Base-by-base conservation (phyloP, 2,888 invertebrate species). In the Sturmia bella region DNA sequence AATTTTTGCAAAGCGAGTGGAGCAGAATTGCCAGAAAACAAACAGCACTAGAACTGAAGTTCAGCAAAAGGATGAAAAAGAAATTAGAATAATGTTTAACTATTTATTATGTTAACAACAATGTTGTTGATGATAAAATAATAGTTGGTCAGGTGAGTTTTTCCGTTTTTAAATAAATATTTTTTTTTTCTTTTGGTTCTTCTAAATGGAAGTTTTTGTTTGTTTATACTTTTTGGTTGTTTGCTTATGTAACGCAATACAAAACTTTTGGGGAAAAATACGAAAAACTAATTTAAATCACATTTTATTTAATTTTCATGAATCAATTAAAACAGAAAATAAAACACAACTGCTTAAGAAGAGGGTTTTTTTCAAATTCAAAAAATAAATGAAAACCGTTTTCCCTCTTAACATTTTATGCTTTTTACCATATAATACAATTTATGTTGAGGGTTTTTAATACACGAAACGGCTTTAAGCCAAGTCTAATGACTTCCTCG, bases 81-180 rank as follows among this genome's bases (percentile, higher is more conserved):
- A 24, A 73, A 75, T 59, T 68, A 70, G 56, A 79, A 73, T 72
- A 45, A 66, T 59, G 59, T 73, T 79, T 64, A 59, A 39, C 24
- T 61, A 59, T 32, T 32, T 32, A 32, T 73, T 66, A 64, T 75
- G 74, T 82, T 74, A 82, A 82, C 78, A 82, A 70, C 61, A 54
- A 54, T 59, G 82, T 72, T 82, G 82, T 75, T 82, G 70, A 78
- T 75, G 78, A 66, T 82, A 66, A 78, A 82, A 78, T 78, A 82
- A 82, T 82, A 74, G 70, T 75, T 78, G 78, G 82, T 75, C 78
- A 78, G 78, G 74, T 82, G 43, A 52, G 39, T 75, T 75, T 69
- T 68, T 54, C 19, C 39, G 3, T 32, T 6, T 4, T 41, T 48
- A 37, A 12, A 21, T 24, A 13, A 61, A 57, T 45, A 19, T 56